Conservation (phyloP, 2,888 invertebrate genomes). For the Fragum whitleyi region DNA sequence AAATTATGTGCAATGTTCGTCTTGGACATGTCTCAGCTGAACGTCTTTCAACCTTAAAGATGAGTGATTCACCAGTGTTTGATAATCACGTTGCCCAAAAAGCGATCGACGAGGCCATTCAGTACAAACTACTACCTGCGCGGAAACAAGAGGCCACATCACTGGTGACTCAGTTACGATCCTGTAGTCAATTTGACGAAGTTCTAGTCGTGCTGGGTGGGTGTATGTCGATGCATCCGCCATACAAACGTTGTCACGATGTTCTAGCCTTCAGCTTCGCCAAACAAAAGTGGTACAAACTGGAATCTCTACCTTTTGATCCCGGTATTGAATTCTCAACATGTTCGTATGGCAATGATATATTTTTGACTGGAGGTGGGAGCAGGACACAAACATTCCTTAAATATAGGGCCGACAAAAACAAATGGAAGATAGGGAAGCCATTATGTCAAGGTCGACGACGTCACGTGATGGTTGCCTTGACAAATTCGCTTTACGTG, state of each 20-base stretch:
- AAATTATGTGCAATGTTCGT: slow-evolving; percentile 72
- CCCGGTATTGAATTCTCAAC: slow-evolving; percentile 80
- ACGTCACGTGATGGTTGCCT: slow-evolving; percentile 77
- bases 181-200: slow-evolving; percentile 71
- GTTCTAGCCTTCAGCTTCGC: slow-evolving; percentile 77
- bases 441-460: slow-evolving; percentile 75
- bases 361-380: slow-evolving; percentile 78
- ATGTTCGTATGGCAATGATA: slow-evolving; percentile 77
- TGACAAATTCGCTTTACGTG: slow-evolving; percentile 75
- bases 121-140: slow-evolving; percentile 76
- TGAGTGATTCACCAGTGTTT: slow-evolving; percentile 62
- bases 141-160: slow-evolving; percentile 76
- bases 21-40: slow-evolving; percentile 60
- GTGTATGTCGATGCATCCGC: slow-evolving; percentile 76
- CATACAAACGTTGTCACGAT: slow-evolving; percentile 75
- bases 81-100: slow-evolving; percentile 69
- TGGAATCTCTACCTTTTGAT: slow-evolving; percentile 76
- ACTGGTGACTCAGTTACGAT: slow-evolving; percentile 68
- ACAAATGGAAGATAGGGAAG: slow-evolving; percentile 76
- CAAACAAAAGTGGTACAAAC: slow-evolving; percentile 73
- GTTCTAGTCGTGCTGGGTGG: slow-evolving; percentile 77
- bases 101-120: slow-evolving; percentile 75
- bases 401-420: slow-evolving; percentile 74
- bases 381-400: slow-evolving; percentile 73
- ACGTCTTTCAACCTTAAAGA: slow-evolving; percentile 72